Conservation (phyloP, 1,140 invertebrate species). For the Lepidurus couesii region DNA sequence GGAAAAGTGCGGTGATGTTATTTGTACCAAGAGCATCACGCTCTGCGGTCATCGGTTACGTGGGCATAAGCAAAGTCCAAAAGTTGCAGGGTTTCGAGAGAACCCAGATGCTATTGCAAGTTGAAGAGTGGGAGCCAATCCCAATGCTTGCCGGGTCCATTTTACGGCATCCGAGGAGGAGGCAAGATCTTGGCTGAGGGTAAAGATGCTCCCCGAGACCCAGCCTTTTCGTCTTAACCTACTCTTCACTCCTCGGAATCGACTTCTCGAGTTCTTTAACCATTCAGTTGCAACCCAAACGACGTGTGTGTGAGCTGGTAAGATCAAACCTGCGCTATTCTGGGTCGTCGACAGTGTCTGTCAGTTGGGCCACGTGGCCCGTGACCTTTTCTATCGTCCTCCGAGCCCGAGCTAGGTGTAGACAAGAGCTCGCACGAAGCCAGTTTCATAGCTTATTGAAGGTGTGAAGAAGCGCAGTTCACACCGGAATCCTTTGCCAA, state of each 20-base stretch:
- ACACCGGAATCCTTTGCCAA: neutral
- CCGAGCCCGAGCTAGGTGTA: neutral
- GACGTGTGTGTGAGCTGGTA: conserved; percentile 5
- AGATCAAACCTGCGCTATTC: neutral
- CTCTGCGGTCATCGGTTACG: neutral
- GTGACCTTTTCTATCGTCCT: conserved; percentile 21
- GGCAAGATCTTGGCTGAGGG: neutral
- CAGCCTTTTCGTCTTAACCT: neutral
- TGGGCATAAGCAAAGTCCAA: too few species aligned
- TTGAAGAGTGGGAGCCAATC: neutral
- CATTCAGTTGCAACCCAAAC: conserved; percentile 11
- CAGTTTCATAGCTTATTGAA: conserved; percentile 4
- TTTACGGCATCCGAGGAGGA: neutral
- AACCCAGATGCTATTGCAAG: neutral
- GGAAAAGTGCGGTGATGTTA: neutral
- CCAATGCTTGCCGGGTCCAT: neutral
- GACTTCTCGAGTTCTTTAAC: conserved; percentile 13
- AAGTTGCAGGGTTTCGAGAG: too few species aligned
- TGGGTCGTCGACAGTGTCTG: conserved; percentile 17
- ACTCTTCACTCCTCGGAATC: conserved; percentile 10
- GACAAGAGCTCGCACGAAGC: conserved; percentile 3
- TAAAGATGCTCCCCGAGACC: neutral
- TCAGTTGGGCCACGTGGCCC: conserved; percentile 15
- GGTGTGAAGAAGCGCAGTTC: neutral
- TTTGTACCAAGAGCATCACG: neutral